These are phyloP conservation scores for mouse (Mus musculus) DNA, from an alignment of 2,113 vertebrate species.

Conservation along the genomic window GRCm39 chr1:38981001-38981500, in stretches of 20 bases:
- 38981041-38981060: not conserved
- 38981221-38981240: not conserved
- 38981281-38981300: constrained; percentile 10
- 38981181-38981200: constrained; percentile 3
- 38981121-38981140: not conserved
- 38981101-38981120: not conserved
- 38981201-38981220: constrained; percentile 2
- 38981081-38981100: not conserved
- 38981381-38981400: not conserved
- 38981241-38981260: not conserved
- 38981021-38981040: not conserved
- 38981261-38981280: not conserved
- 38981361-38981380: not conserved
- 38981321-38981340: not conserved
- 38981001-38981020: not conserved
- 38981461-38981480: not conserved
- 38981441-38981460: not conserved
- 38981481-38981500: not conserved
- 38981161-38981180: constrained; percentile 26
- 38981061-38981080: not conserved
- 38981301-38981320: not conserved
- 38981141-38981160: constrained; percentile 18
- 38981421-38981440: not conserved
- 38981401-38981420: not conserved
- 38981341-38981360: not conserved